Conservation (phyloP, 2,797 vertebrate species). For the Masticophis lateralis region DNA sequence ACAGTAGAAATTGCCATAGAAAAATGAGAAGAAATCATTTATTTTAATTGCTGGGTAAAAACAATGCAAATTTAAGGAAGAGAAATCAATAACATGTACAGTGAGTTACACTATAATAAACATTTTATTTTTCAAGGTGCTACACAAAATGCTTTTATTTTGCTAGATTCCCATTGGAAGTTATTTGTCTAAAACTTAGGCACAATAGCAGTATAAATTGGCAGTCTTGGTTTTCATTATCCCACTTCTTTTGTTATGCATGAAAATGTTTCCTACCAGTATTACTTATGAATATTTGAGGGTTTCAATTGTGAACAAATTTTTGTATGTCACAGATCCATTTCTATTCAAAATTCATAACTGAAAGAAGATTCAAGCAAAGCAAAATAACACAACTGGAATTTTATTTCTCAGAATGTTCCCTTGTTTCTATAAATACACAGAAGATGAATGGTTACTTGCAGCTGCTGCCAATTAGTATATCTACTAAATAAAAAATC, state of each 20-base stretch:
- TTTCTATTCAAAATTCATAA: slow-evolving; percentile 26
- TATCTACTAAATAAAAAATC: slow-evolving; percentile 58
- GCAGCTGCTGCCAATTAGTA: slow-evolving; percentile 44
- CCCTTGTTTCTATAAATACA: slow-evolving; percentile 34
- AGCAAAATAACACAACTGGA: slow-evolving; percentile 36
- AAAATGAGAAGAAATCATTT: neutral
- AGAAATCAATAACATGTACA: neutral
- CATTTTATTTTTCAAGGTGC: neutral
- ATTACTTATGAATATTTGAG: neutral
- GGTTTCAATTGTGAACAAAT: neutral
- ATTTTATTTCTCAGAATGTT: slow-evolving; percentile 40
- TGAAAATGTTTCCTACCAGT: neutral
- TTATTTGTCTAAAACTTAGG: neutral
- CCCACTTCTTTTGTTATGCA: neutral
- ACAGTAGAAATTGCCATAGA: neutral
- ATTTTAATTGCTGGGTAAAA: neutral
- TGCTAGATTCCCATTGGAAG: neutral
- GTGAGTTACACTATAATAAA: neutral
- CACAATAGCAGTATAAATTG: neutral
- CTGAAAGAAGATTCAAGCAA: slow-evolving; percentile 17
- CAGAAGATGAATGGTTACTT: slow-evolving; percentile 16
- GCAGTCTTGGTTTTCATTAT: neutral
- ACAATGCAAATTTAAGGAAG: neutral
- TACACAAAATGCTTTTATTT: neutral
- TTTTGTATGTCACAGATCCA: neutral